Evolutionary conservation across 2,113 vertebrate genomes (phyloP), one percentile per base, ranked within the genome.

Genomic region (Lethenteron reissneri): DNA sequence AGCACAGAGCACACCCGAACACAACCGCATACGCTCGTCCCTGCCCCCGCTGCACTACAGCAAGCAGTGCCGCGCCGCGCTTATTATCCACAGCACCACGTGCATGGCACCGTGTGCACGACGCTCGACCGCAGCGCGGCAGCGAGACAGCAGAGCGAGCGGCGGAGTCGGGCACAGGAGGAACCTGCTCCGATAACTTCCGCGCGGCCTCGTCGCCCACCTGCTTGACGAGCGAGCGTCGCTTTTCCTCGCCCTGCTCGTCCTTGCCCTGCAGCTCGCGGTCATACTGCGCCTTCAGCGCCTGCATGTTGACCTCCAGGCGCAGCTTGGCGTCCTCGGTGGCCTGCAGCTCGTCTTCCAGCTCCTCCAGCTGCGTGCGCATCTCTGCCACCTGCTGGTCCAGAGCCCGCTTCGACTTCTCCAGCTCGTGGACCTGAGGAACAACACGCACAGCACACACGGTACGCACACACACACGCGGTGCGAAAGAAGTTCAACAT

Each of bases 251-350:
- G 3, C 87, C 90, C 81, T 95, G 91, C 59, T 97, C 94, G 4
- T 97, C 94, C 71, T 83, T 82, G 77, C 84, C 80, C 73, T 88
- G 90, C 71, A 96, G 77, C 75, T 97, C 94, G 68, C 94, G 78
- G 74, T 97, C 94, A 70, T 92, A 92, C 82, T 97, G 94, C 56
- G 94, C 91, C 78, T 92, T 95, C 90, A 92, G 94, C 72, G 94
- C 94, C 82, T 97, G 94, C 94, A 95, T 97, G 83, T 97, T 97
- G 78, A 97, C 94, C 78, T 97, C 94, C 76, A 97, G 79, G 3
- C 94, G 87, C 8, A 97, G 85, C 71, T 97, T 97, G 75, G 87
- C 92, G 2, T 97, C 92, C 72, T 97, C 94, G 0, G 94, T 97
- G 70, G 89, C 91, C 82, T 97, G 94, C 12, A 97, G 85, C 14